These are phyloP conservation scores for Neotoma lepida DNA, from an alignment of 2,113 vertebrate genomes.

Conservation along the genomic window DNA sequence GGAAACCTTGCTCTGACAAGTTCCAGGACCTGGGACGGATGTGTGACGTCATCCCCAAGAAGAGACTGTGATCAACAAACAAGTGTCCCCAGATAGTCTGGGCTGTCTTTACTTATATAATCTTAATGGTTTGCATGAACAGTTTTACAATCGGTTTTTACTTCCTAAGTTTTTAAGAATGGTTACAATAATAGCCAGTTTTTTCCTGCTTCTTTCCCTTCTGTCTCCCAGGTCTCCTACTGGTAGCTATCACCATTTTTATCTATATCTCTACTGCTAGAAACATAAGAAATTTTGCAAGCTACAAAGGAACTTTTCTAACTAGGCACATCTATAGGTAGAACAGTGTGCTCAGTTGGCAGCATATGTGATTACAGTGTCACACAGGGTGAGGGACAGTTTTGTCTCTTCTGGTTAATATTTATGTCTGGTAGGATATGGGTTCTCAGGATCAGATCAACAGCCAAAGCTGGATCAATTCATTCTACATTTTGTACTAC, in stretches of 20 bases:
- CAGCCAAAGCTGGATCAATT: background rate
- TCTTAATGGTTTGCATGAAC: background rate
- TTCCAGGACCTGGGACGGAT: accelerated
- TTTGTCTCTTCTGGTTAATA: background rate
- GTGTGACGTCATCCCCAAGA: background rate
- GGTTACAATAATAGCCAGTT: background rate
- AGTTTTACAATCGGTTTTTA: background rate
- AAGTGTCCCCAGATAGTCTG: background rate
- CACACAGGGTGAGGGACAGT: background rate
- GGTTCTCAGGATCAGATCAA: background rate
- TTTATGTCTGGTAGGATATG: background rate
- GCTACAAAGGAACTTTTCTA: background rate
- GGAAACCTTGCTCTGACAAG: background rate
- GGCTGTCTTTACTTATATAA: background rate
- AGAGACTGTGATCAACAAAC: background rate
- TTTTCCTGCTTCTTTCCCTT: background rate
- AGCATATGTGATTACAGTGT: background rate
- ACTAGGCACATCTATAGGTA: background rate
- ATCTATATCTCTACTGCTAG: background rate
- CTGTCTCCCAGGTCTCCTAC: background rate
- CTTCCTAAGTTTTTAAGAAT: background rate
- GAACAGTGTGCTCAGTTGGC: background rate
- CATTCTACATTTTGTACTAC: background rate
- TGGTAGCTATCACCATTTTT: background rate
- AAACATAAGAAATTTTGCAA: background rate